Conservation (phyloP, 2,113 vertebrate species). For the Sceloporus tristichus region DNA sequence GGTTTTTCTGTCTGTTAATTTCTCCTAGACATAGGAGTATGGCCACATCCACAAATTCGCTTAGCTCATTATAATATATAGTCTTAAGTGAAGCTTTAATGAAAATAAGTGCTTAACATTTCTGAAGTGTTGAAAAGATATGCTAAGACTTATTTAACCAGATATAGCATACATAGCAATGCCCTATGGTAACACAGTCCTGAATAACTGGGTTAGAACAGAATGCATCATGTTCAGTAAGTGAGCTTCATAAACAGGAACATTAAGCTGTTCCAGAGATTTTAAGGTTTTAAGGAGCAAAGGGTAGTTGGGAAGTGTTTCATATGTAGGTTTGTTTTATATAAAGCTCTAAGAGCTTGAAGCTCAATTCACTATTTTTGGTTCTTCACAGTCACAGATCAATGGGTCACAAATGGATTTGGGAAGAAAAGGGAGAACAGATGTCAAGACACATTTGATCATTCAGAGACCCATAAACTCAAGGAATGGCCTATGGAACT, state of each 20-base stretch:
- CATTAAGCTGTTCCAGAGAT: background rate
- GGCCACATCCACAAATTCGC: background rate
- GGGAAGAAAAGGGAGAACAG: conserved; percentile 27
- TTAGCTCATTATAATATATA: background rate
- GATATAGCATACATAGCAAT: background rate
- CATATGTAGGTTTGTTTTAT: background rate
- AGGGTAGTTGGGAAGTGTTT: background rate
- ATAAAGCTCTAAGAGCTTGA: conserved; percentile 10
- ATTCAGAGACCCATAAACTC: conserved; percentile 51
- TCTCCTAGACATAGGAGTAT: background rate
- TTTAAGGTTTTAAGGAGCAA: conserved; percentile 31
- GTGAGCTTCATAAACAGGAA: background rate
- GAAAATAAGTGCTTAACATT: background rate
- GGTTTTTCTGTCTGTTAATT: background rate
- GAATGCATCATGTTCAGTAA: background rate
- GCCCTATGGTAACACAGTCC: background rate
- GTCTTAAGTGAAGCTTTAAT: background rate
- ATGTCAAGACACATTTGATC: conserved; percentile 52
- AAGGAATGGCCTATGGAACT: conserved; percentile 36
- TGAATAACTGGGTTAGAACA: background rate
- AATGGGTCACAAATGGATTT: conserved; percentile 55
- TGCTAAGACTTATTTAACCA: background rate
- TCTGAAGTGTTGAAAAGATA: background rate
- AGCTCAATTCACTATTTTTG: conserved; percentile 28
- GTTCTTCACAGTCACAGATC: background rate